phyloP scores from a whole-genome alignment of 2,113 vertebrate genomes.

The cat (Felis catus) region F.catus_Fca126_mat1.0 CM031411.1:26152501-26153000 shows the following conservation, averaged over 20 bases:
- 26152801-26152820: background rate
- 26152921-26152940: background rate
- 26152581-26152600: background rate
- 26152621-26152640: background rate
- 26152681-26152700: background rate
- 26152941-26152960: too few relatives aligned
- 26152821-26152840: background rate
- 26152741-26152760: background rate
- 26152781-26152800: background rate
- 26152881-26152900: background rate
- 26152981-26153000: background rate
- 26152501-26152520: too few relatives aligned
- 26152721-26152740: background rate
- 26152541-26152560: too few relatives aligned
- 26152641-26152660: background rate
- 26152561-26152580: too few relatives aligned
- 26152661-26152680: background rate
- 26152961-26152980: background rate
- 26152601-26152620: background rate
- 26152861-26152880: background rate
- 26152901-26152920: background rate
- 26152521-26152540: too few relatives aligned
- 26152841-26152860: background rate
- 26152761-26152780: background rate
- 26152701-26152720: background rate